A percentile compares a stretch with the other conserved stretches of the same genome.
These are phyloP conservation scores for Eulemur mongoz DNA, from an alignment of 2,797 vertebrate species.

Conservation along the genomic window DNA sequence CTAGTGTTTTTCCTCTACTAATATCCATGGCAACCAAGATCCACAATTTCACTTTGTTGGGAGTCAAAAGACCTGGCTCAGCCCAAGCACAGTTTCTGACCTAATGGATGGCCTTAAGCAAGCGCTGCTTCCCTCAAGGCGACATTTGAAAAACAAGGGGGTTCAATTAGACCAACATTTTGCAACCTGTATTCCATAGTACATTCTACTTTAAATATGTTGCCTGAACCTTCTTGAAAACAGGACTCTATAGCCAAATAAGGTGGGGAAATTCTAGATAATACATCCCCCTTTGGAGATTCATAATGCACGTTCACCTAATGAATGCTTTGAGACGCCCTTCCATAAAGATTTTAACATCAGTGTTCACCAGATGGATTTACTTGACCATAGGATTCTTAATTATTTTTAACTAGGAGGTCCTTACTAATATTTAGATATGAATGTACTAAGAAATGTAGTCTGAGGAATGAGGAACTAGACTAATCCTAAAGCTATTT, in stretches of 20 bases:
- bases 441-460: background rate
- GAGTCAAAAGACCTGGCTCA: background rate
- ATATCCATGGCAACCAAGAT: background rate
- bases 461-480: background rate
- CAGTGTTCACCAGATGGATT: background rate
- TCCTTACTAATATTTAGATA: background rate
- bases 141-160: background rate
- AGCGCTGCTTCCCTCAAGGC: background rate
- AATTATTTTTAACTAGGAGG: background rate
- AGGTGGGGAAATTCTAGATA: background rate
- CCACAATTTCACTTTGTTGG: background rate
- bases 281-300: background rate
- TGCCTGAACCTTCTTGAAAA: slow-evolving; percentile 20
- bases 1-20: background rate
- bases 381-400: background rate
- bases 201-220: background rate
- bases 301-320: background rate
- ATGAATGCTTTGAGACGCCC: background rate
- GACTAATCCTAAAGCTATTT: background rate
- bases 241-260: background rate
- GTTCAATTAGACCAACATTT: background rate
- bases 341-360: background rate
- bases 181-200: background rate
- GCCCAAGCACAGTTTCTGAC: background rate
- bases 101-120: background rate